Base-by-base conservation (phyloP, 2,113 vertebrate species). In the Dasyurus viverrinus region DNA sequence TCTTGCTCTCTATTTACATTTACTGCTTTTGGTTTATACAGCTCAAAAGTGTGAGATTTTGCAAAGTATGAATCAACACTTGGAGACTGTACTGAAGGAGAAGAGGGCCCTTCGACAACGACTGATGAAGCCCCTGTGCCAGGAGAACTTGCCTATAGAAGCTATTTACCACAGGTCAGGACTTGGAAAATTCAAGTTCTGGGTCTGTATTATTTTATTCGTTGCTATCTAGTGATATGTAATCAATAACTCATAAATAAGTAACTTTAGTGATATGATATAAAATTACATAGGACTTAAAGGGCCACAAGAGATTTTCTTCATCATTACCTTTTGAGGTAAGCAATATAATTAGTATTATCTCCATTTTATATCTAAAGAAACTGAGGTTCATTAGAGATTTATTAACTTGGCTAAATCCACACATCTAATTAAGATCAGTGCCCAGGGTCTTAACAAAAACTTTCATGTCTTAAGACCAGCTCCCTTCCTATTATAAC, bases 91-190 rank as follows among this genome's bases (percentile, higher is more conserved):
- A 22, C 96, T 99, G 93, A 99, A 98, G 95, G 98, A 99, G 60
- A 99, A 99, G 98, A 98, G 93, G 2, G 50, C 95, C 89, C 98
- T 99, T 91, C 98, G 98, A 50, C 99, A 99, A 98, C 99, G 99
- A 93, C 97, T 99, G 95, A 96, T 99, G 97, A 99, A 98, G 92
- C 99, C 99, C 26, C 96, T 98, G 89, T 99, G 98, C 96, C 98
- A 98, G 96, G 98, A 99, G 76, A 99, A 98, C 96, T 98, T 99
- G 94, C 99, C 99, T 2, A 53, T 99, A 94, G 98, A 99, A 91
- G 99, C 99, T 68, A 93, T 98, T 95, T 99, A 99, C 97, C 99
- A 99, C 98, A 99, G 98, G 99, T 99, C 96, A 68, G 98, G 48
- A 12, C n/a, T 47, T 92, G 89, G 4, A 89, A 68, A 94, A 93